Evolutionary conservation across 2,113 vertebrate genomes (phyloP).

Genomic region (Semnornis frantzii): DNA sequence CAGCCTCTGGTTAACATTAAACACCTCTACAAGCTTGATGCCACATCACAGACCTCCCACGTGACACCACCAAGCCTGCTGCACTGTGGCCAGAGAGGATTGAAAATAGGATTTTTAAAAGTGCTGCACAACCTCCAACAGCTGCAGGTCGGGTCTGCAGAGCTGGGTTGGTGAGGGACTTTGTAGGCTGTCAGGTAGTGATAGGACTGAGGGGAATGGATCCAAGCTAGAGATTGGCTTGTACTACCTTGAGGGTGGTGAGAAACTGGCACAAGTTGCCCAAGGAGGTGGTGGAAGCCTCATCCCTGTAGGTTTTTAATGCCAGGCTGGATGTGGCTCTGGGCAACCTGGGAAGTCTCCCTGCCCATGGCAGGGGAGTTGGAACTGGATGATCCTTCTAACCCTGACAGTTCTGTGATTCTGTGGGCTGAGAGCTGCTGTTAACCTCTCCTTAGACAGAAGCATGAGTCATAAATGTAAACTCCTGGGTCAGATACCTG

Average conservation of each 20-base stretch:
- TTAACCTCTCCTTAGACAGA: not conserved
- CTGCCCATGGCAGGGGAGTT: no score
- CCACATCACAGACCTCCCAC: slow-evolving; percentile 14
- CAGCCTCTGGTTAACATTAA: not conserved
- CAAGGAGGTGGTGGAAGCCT: no score
- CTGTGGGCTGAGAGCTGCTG: not conserved
- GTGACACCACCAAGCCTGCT: fast-evolving
- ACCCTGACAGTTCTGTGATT: no score
- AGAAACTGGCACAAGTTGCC: no score
- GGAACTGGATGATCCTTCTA: no score
- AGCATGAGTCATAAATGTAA: not conserved
- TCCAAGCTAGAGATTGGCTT: no score
- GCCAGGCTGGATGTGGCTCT: no score
- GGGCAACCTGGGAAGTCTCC: no score
- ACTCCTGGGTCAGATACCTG: not conserved
- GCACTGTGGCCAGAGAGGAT: not conserved
- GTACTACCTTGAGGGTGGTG: no score
- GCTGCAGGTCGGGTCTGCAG: not conserved
- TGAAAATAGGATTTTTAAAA: not conserved
- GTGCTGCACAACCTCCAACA: not conserved
- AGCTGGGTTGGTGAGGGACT: not conserved
- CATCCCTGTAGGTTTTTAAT: no score
- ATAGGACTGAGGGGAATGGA: no score
- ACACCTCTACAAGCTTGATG: not conserved
- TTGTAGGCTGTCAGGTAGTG: no score